A percentile compares a stretch with the other conserved stretches of the same genome.
Evolutionary conservation across 1,140 invertebrate species (phyloP).

Genomic region (Drosophila trapezifrons): DNA sequence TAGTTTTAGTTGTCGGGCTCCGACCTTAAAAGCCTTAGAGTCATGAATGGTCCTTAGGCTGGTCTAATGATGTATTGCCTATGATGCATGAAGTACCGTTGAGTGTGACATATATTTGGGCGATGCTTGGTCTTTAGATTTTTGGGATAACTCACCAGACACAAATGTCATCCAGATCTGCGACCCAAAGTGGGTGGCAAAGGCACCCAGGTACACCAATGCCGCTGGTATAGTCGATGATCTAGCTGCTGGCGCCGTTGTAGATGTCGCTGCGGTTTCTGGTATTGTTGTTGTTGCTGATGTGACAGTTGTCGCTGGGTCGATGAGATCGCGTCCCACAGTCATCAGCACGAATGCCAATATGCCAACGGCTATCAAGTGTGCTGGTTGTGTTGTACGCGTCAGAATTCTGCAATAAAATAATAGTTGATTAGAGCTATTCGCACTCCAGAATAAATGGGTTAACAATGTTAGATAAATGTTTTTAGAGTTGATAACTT

Average conservation of each 20-base stretch:
- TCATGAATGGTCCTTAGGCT: not conserved
- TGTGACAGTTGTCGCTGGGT: constrained; percentile 66
- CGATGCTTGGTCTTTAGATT: not conserved
- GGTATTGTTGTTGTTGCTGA: constrained; percentile 26
- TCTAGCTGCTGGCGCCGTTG: constrained; percentile 29
- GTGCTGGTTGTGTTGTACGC: constrained; percentile 90
- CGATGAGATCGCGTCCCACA: constrained; percentile 85
- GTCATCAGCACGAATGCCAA: constrained; percentile 87
- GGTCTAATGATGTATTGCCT: not conserved
- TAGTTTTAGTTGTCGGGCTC: too few relatives aligned
- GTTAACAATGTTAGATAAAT: too few relatives aligned
- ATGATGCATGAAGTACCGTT: not conserved
- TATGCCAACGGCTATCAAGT: constrained; percentile 88
- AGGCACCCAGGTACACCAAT: constrained; percentile 89
- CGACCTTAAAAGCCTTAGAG: too few relatives aligned
- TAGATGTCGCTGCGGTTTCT: constrained; percentile 4
- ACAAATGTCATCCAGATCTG: constrained; percentile 96
- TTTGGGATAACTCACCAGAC: constrained; percentile 86
- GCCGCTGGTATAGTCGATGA: constrained; percentile 75
- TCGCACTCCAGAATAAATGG: too few relatives aligned
- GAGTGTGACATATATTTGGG: not conserved
- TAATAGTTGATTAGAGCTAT: not conserved
- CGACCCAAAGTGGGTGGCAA: constrained; percentile 91
- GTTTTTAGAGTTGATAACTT: too few relatives aligned
- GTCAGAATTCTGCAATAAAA: constrained; percentile 87